A percentile compares a stretch with the other conserved stretches of the same genome.
Conservation (phyloP, 2,797 vertebrate genomes). For the Aselliscus stoliczkanus region DNA sequence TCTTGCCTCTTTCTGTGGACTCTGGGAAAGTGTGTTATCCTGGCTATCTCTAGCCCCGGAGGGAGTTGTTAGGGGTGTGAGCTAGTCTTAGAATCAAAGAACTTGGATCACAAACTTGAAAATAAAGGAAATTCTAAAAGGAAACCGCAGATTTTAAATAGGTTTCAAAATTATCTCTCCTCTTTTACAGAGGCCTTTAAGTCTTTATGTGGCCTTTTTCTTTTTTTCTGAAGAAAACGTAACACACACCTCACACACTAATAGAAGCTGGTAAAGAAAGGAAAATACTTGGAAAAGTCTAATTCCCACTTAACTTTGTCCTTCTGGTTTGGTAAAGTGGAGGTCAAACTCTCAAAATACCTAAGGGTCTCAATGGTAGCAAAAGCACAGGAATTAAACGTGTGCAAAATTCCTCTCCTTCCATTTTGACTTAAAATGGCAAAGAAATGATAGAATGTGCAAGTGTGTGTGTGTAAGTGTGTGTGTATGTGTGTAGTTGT, state of each 20-base stretch:
- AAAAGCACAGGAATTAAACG: background rate
- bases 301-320: background rate
- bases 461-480: background rate
- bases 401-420: background rate
- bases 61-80: background rate
- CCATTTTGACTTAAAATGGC: constrained; percentile 25
- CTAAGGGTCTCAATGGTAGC: background rate
- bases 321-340: background rate
- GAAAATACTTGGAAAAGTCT: background rate
- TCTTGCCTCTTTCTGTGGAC: background rate
- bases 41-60: background rate
- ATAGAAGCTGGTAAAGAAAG: background rate
- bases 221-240: background rate
- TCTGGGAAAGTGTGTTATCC: background rate
- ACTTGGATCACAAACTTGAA: background rate
- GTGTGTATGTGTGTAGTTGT: background rate
- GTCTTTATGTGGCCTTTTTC: background rate
- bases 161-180: background rate
- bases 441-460: background rate
- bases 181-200: background rate
- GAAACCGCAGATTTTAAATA: background rate
- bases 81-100: background rate
- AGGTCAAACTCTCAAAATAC: background rate
- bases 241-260: background rate
- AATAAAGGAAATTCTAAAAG: constrained; percentile 11